A percentile compares a stretch with the other conserved stretches of the same genome.
phyloP scores from a whole-genome alignment of 2,888 invertebrate genomes.

The Acrocyrtus sp. region DNA sequence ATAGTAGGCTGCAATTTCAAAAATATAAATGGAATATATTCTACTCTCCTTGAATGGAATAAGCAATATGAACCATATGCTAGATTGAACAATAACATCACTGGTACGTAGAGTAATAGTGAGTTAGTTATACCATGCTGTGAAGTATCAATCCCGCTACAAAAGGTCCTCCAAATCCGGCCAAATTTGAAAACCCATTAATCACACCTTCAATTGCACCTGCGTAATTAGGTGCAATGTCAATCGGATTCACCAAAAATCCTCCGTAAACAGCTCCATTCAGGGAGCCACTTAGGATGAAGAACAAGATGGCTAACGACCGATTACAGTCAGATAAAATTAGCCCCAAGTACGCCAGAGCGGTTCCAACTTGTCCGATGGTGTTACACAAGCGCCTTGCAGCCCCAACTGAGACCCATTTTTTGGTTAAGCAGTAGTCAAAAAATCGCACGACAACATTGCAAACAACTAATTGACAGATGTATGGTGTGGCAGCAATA shows the following conservation, averaged over 20 bases:
- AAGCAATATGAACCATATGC: too few relatives aligned
- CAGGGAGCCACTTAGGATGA: constrained; percentile 22
- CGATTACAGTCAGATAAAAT: constrained; percentile 36
- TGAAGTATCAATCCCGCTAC: constrained; percentile 34
- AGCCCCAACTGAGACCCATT: constrained; percentile 76
- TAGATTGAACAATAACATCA: too few relatives aligned
- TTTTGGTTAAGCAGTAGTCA: constrained; percentile 84
- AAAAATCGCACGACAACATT: constrained; percentile 85
- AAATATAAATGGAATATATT: too few relatives aligned
- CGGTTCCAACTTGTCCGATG: constrained; percentile 70
- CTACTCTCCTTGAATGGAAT: too few relatives aligned
- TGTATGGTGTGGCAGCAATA: constrained; percentile 84
- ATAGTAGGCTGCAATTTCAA: constrained; percentile 66
- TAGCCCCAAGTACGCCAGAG: constrained; percentile 13
- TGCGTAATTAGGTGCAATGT: constrained; percentile 41
- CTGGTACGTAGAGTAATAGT: too few relatives aligned
- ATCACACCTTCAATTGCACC: constrained; percentile 34
- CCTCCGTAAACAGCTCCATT: constrained; percentile 40
- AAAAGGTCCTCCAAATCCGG: constrained; percentile 36
- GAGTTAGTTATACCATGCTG: too few relatives aligned
- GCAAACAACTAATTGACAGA: constrained; percentile 91
- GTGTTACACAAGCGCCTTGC: constrained; percentile 87
- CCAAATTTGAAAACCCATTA: constrained; percentile 33
- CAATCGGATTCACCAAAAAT: constrained; percentile 34
- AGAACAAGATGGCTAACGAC: constrained; percentile 18